Evolutionary conservation across 1,140 invertebrate genomes (phyloP).

Genomic region (Diprion similis): DNA sequence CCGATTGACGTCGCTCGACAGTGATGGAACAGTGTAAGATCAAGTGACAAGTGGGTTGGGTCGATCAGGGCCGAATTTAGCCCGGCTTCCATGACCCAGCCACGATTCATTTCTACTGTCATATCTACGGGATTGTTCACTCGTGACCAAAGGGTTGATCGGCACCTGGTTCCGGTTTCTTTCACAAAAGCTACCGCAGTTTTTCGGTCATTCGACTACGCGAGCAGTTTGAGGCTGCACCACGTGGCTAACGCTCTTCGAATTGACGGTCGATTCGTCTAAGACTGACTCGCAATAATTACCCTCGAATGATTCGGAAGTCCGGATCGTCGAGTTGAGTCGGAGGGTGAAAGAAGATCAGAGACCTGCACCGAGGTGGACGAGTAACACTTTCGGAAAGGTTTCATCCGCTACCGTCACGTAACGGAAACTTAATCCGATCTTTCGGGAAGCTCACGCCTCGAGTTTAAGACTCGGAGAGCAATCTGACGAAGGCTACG

Average conservation of each 20-base stretch:
- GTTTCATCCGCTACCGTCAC: constrained; percentile 3
- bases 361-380: not conserved
- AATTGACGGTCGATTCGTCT: no score
- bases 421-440: constrained; percentile 8
- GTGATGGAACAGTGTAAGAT: constrained; percentile 22
- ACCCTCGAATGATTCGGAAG: no score
- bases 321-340: no score
- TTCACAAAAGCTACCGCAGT: not conserved
- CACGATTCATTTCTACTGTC: no score
- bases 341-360: no score
- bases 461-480: not conserved
- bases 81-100: no score
- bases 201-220: not conserved
- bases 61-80: no score
- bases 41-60: not conserved
- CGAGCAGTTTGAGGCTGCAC: no score
- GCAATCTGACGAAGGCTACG: constrained; percentile 27
- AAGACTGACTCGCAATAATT: no score
- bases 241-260: no score
- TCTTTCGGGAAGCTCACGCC: not conserved
- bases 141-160: no score
- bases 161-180: not conserved
- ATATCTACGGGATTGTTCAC: no score
- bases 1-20: constrained; percentile 23
- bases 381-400: not conserved